phyloP scores from a whole-genome alignment of 2,888 invertebrate species.

The Ormyrus pomaceus region DNA sequence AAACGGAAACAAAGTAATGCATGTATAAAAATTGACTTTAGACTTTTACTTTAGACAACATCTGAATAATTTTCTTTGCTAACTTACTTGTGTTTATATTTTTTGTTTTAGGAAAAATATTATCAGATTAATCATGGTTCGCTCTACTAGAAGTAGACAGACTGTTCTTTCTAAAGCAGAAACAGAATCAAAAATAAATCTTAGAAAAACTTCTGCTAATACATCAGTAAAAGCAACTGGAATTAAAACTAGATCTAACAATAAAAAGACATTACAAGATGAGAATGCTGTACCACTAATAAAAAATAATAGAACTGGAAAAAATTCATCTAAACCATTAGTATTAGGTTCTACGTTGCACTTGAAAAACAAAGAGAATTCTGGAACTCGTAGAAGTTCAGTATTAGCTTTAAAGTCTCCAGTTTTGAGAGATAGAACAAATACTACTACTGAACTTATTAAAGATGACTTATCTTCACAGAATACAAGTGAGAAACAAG shows the following conservation, averaged over 20 bases:
- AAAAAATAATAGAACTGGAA: slow-evolving; percentile 11
- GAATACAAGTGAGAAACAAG: slow-evolving; percentile 1
- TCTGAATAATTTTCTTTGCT: not conserved
- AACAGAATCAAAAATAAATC: not conserved
- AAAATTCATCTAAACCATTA: slow-evolving; percentile 15
- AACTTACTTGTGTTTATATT: not conserved
- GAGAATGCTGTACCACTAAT: slow-evolving; percentile 28
- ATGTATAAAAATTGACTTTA: too few relatives aligned
- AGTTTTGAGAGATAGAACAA: slow-evolving; percentile 51
- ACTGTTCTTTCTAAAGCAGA: not conserved
- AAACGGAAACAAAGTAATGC: too few relatives aligned
- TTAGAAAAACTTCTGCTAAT: not conserved
- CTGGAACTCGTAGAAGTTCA: slow-evolving; percentile 1
- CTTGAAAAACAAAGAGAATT: slow-evolving; percentile 1
- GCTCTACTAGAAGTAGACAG: slow-evolving; percentile 35
- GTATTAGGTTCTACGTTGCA: slow-evolving; percentile 27
- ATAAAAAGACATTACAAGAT: slow-evolving; percentile 25
- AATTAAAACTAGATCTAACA: slow-evolving; percentile 10
- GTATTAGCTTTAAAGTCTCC: slow-evolving; percentile 42
- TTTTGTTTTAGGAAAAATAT: slow-evolving; percentile 9
- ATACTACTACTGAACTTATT: slow-evolving; percentile 29
- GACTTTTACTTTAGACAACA: not conserved
- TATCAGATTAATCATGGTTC: slow-evolving; percentile 18
- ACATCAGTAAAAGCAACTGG: not conserved
- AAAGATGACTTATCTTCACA: not conserved